Evolutionary conservation across 2,113 vertebrate species (phyloP).

Genomic region (Cryptotis parvus): DNA sequence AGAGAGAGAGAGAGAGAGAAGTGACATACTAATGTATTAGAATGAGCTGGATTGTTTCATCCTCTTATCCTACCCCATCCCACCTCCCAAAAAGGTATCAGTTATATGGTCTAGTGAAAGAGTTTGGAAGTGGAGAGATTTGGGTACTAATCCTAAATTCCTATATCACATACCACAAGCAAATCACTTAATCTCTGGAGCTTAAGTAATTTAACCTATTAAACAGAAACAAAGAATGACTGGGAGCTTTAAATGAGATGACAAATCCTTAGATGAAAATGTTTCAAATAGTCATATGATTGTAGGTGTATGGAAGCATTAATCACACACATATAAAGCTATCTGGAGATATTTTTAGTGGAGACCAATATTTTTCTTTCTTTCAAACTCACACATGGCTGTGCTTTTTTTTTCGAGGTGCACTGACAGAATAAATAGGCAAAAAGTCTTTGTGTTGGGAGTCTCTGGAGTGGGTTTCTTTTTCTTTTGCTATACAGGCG

Average conservation of each 20-base stretch:
- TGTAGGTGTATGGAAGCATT: not conserved
- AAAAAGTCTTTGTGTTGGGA: conserved; percentile 47
- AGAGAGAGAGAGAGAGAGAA: no score
- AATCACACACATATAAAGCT: not conserved
- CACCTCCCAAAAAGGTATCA: not conserved
- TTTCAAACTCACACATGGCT: conserved; percentile 42
- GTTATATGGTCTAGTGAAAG: not conserved
- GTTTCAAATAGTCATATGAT: conserved; percentile 35
- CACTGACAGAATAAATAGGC: conserved; percentile 58
- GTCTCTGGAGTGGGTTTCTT: conserved; percentile 56
- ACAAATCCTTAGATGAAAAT: conserved; percentile 50
- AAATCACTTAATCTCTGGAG: conserved; percentile 39
- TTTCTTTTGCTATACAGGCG: conserved; percentile 54
- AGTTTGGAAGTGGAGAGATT: conserved; percentile 36
- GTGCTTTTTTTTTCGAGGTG: conserved; percentile 52
- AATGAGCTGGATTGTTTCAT: not conserved
- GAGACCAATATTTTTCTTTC: conserved; percentile 28
- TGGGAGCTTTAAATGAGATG: conserved; percentile 42
- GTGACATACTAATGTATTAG: conserved; percentile 16
- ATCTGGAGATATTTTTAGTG: conserved; percentile 65
- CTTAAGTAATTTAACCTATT: conserved; percentile 46
- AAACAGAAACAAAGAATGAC: conserved; percentile 14
- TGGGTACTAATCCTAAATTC: conserved; percentile 21
- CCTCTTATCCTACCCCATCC: no score
- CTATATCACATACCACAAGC: not conserved